These are phyloP conservation scores for Lates calcarifer DNA, from an alignment of 2,113 vertebrate genomes.

Conservation along the genomic window DNA sequence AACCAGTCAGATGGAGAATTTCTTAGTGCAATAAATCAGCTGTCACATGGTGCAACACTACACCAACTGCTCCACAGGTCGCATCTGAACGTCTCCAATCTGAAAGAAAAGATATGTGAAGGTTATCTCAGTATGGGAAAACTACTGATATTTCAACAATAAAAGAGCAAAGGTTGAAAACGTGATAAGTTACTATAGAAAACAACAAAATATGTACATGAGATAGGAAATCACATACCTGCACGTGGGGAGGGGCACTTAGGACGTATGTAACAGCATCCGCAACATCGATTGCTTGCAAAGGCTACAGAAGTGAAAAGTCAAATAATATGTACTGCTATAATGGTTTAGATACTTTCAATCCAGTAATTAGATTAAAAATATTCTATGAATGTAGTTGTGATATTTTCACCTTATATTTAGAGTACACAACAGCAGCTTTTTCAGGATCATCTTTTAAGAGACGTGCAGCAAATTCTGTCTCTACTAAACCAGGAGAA, in stretches of 20 bases:
- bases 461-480: conserved; percentile 50
- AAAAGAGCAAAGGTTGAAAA: background rate
- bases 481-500: conserved; percentile 66
- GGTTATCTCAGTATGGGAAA: background rate
- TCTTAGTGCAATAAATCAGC: background rate
- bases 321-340: background rate
- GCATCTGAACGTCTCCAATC: conserved; percentile 92
- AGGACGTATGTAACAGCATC: conserved; percentile 50
- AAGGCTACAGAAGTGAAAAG: conserved; percentile 18
- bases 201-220: background rate
- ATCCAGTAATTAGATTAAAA: background rate
- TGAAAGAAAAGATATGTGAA: conserved; percentile 67
- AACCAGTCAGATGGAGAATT: background rate
- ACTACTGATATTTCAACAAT: background rate
- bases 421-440: background rate
- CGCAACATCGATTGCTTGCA: conserved; percentile 60
- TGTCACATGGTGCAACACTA: conserved; percentile 2
- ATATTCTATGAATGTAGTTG: background rate
- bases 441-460: conserved; percentile 21
- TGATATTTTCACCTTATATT: conserved; percentile 42
- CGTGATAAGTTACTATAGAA: background rate
- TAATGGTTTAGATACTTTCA: background rate
- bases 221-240: conserved; percentile 34
- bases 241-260: conserved; percentile 63
- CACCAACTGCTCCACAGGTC: conserved; percentile 84